Evolutionary conservation across 2,113 vertebrate genomes (phyloP).

Genomic region (Takifugu bimaculatus): DNA sequence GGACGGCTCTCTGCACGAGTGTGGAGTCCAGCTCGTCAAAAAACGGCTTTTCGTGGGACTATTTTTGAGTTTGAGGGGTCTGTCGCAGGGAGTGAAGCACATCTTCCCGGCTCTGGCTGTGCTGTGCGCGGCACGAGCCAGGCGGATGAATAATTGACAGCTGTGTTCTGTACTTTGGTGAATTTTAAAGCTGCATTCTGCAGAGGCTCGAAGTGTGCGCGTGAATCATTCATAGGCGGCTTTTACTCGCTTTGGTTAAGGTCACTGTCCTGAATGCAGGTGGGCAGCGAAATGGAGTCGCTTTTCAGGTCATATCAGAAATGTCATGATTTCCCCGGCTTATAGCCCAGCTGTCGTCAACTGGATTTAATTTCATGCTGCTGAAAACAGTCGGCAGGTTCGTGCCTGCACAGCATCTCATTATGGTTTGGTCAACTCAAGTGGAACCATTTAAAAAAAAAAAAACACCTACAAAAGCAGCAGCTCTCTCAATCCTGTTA

Average conservation of each 20-base stretch:
- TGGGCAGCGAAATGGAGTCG: conserved; percentile 19
- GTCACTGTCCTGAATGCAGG: conserved; percentile 64
- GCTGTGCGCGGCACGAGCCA: not conserved
- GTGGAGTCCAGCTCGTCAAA: too few species aligned
- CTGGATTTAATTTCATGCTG: conserved; percentile 15
- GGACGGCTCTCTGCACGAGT: too few species aligned
- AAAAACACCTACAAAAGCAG: not conserved
- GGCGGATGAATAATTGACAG: conserved; percentile 75
- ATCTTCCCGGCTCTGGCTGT: too few species aligned
- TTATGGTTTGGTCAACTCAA: not conserved
- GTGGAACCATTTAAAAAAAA: conserved; percentile 9
- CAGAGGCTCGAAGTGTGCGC: conserved; percentile 71
- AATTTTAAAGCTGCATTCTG: conserved; percentile 75
- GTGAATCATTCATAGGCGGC: conserved; percentile 76
- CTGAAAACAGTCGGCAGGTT: not conserved
- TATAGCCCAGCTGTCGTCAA: conserved; percentile 11
- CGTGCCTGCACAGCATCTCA: not conserved
- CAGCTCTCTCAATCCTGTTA: not conserved
- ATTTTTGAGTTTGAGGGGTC: conserved; percentile 22
- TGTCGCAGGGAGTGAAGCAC: conserved; percentile 32
- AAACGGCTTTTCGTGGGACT: not conserved
- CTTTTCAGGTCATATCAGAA: not conserved
- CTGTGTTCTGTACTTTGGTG: conserved; percentile 73
- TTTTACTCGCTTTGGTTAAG: conserved; percentile 73
- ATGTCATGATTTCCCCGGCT: not conserved